Conservation (phyloP, 2,797 vertebrate genomes). For the Anas bernieri region DNA sequence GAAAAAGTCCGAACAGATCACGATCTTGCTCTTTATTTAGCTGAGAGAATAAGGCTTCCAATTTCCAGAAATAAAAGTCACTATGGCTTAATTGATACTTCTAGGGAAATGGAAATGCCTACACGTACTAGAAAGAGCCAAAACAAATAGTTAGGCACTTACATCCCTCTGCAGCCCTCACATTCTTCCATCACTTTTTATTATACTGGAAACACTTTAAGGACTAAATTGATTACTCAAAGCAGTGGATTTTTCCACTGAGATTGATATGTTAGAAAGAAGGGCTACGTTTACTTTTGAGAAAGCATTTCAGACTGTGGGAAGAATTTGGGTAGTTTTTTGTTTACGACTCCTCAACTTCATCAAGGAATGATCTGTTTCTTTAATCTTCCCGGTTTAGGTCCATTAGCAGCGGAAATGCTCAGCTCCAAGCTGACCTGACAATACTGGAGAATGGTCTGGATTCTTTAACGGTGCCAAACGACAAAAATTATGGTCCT, state of each 20-base stretch:
- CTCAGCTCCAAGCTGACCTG: background rate
- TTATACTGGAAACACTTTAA: constrained; percentile 51
- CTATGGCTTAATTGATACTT: constrained; percentile 63
- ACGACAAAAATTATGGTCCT: background rate
- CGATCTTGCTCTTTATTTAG: constrained; percentile 3
- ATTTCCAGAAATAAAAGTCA: constrained; percentile 68
- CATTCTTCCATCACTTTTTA: constrained; percentile 70
- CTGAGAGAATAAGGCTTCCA: constrained; percentile 44
- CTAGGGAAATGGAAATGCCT: constrained; percentile 67
- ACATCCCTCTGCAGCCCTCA: constrained; percentile 15
- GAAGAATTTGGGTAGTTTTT: background rate
- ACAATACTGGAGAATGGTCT: background rate
- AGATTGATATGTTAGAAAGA: constrained; percentile 1
- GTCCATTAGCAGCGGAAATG: background rate
- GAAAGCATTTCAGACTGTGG: constrained; percentile 21
- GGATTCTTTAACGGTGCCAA: background rate
- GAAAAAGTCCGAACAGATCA: constrained; percentile 17
- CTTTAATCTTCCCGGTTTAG: constrained; percentile 34
- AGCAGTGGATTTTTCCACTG: constrained; percentile 54
- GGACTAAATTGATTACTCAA: constrained; percentile 42
- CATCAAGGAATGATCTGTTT: constrained; percentile 5
- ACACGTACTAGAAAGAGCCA: constrained; percentile 24
- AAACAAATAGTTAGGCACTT: constrained; percentile 52
- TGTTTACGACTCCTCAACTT: background rate
- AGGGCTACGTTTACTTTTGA: background rate